phyloP scores from a whole-genome alignment of 1,140 invertebrate genomes.

The Zaprionus inermis region DNA sequence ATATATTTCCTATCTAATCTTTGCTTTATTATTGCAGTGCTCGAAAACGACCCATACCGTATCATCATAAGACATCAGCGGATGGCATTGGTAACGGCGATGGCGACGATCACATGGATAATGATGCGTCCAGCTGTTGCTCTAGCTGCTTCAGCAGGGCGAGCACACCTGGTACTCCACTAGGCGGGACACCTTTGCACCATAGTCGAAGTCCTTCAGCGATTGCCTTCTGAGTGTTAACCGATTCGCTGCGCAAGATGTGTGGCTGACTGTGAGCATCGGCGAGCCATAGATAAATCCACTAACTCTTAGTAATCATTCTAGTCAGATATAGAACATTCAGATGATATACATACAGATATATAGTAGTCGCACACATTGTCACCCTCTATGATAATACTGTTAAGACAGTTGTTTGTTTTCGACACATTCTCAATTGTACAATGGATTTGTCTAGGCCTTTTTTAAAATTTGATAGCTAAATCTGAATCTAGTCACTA shows the following conservation, averaged over 20 bases:
- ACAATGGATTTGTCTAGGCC: slow-evolving; percentile 39
- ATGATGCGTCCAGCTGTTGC: slow-evolving; percentile 89
- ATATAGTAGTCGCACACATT: slow-evolving; percentile 32
- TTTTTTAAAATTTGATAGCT: slow-evolving; percentile 60
- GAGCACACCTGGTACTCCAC: slow-evolving; percentile 72
- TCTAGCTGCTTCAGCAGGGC: slow-evolving; percentile 86
- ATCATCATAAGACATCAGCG: slow-evolving; percentile 91
- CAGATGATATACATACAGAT: slow-evolving; percentile 25
- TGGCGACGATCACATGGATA: slow-evolving; percentile 45
- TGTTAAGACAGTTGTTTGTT: slow-evolving; percentile 61
- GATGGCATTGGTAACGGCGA: slow-evolving; percentile 37
- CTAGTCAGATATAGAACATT: slow-evolving; percentile 45
- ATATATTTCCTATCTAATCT: slow-evolving; percentile 5
- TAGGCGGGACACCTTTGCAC: slow-evolving; percentile 55
- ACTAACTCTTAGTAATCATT: slow-evolving; percentile 21
- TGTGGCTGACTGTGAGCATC: slow-evolving; percentile 51
- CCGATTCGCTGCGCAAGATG: slow-evolving; percentile 69
- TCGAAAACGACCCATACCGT: slow-evolving; percentile 94
- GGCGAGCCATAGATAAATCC: neutral
- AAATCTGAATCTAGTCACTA: slow-evolving; percentile 55
- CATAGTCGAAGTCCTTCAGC: slow-evolving; percentile 74
- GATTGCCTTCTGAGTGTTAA: slow-evolving; percentile 76
- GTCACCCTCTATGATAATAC: neutral
- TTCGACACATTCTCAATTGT: slow-evolving; percentile 52
- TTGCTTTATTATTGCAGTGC: slow-evolving; percentile 87